Evolutionary conservation across 2,797 vertebrate species (phyloP).

Genomic region (Hyperoplus immaculatus): DNA sequence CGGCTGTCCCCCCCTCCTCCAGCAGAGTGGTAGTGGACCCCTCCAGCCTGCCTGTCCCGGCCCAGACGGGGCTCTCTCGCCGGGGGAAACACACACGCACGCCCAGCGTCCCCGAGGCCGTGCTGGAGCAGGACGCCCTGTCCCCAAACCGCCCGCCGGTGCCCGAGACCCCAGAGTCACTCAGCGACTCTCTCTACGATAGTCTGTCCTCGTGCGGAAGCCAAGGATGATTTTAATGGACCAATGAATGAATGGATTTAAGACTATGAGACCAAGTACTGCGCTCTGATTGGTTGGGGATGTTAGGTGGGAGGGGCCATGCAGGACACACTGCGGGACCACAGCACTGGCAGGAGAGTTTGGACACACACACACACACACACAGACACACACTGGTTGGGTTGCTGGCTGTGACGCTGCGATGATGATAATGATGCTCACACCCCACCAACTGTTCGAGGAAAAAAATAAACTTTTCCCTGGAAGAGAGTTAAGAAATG

Average conservation of each 20-base stretch:
- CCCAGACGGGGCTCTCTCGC: conserved; percentile 80
- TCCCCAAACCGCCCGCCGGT: conserved; percentile 88
- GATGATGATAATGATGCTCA: conserved; percentile 61
- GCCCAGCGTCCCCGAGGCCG: conserved; percentile 89
- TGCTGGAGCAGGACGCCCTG: conserved; percentile 86
- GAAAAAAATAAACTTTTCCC: conserved; percentile 29
- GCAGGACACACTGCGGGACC: too few species aligned
- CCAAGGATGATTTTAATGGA: conserved; percentile 88
- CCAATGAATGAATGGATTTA: background rate
- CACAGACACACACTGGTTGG: too few species aligned
- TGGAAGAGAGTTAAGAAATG: too few species aligned
- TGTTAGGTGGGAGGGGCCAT: too few species aligned
- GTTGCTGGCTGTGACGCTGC: background rate
- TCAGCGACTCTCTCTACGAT: conserved; percentile 97
- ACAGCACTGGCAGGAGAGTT: too few species aligned
- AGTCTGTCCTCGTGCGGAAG: conserved; percentile 97
- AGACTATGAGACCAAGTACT: conserved; percentile 1
- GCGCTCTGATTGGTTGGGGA: conserved; percentile 22
- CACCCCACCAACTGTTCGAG: conserved; percentile 28
- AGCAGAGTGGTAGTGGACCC: conserved; percentile 73
- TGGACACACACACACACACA: too few species aligned
- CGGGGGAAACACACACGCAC: conserved; percentile 83
- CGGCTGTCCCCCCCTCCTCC: conserved; percentile 73
- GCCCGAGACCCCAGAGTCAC: conserved; percentile 93
- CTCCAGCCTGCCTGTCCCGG: conserved; percentile 78